phyloP scores from a whole-genome alignment of 2,888 invertebrate genomes.

The Melangyna quadrimaculata region DNA sequence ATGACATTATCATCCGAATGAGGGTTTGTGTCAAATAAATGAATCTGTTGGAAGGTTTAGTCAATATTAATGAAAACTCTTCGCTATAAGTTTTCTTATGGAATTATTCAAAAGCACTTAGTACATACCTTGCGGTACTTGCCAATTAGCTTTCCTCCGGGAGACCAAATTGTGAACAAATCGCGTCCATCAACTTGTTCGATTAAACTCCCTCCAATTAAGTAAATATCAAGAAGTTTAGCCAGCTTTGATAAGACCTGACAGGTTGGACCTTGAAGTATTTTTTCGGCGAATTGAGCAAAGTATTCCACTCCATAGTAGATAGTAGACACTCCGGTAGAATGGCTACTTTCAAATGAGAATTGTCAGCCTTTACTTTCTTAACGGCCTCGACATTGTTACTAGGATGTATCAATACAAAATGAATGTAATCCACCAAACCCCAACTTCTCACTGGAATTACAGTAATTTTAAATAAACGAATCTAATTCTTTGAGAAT shows the following conservation, averaged over 20 bases:
- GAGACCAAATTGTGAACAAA: slow-evolving; percentile 92
- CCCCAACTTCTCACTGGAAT: background rate
- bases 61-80: too few species aligned
- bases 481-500: too few species aligned
- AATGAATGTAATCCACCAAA: background rate
- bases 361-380: slow-evolving; percentile 75
- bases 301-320: slow-evolving; percentile 93
- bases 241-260: slow-evolving; percentile 88
- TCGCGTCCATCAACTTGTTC: slow-evolving; percentile 85
- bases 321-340: slow-evolving; percentile 96
- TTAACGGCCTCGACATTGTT: slow-evolving; percentile 74
- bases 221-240: slow-evolving; percentile 87
- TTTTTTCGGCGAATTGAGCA: slow-evolving; percentile 90
- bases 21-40: slow-evolving; percentile 95
- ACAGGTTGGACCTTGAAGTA: slow-evolving; percentile 91
- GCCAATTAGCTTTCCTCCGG: slow-evolving; percentile 88
- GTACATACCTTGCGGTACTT: slow-evolving; percentile 89
- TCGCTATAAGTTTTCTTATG: background rate
- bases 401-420: slow-evolving; percentile 43
- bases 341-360: slow-evolving; percentile 82
- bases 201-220: slow-evolving; percentile 96
- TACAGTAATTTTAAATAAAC: too few species aligned
- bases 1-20: slow-evolving; percentile 86
- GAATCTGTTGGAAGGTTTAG: slow-evolving; percentile 85
- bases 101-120: background rate